Evolutionary conservation across 1,140 invertebrate genomes (phyloP).

Genomic region (Vollenhovia emeryi): DNA sequence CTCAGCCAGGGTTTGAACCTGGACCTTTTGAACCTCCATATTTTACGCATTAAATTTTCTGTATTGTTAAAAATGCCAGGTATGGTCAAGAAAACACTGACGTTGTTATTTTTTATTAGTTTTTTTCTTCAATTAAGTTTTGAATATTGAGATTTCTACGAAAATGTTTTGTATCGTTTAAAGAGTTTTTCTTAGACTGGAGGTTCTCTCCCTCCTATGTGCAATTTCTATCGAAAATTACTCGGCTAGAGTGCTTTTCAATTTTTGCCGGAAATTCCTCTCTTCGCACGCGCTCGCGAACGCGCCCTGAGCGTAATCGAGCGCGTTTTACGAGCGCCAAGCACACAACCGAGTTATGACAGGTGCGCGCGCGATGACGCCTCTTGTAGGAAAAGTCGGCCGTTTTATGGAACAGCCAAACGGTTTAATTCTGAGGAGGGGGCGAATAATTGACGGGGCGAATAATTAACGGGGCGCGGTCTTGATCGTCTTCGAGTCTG

Average conservation of each 20-base stretch:
- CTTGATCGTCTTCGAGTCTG: constrained; percentile 36
- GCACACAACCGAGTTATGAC: constrained; percentile 43
- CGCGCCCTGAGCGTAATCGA: constrained; percentile 4
- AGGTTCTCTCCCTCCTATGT: no score
- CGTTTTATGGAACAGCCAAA: constrained; percentile 45
- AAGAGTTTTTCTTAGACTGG: background rate
- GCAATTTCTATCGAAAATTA: background rate
- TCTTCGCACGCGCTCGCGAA: background rate
- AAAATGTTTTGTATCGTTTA: background rate
- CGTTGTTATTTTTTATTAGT: no score
- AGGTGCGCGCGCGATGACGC: constrained; percentile 46
- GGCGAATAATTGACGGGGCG: constrained; percentile 34
- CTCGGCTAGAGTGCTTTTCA: background rate
- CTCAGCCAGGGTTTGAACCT: no score
- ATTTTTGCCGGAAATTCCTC: background rate
- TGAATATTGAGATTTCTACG: background rate
- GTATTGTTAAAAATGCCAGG: no score
- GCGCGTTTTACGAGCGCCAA: background rate
- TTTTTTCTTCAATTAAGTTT: background rate
- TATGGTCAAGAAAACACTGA: no score
- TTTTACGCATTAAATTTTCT: no score
- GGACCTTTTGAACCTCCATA: no score
- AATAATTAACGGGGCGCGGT: constrained; percentile 60
- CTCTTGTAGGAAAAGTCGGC: constrained; percentile 48
- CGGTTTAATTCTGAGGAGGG: constrained; percentile 39